A percentile compares a stretch with the other conserved stretches of the same genome.
These are phyloP conservation scores for Pseudomugil tenellus DNA, from an alignment of 2,797 vertebrate genomes.

Conservation along the genomic window DNA sequence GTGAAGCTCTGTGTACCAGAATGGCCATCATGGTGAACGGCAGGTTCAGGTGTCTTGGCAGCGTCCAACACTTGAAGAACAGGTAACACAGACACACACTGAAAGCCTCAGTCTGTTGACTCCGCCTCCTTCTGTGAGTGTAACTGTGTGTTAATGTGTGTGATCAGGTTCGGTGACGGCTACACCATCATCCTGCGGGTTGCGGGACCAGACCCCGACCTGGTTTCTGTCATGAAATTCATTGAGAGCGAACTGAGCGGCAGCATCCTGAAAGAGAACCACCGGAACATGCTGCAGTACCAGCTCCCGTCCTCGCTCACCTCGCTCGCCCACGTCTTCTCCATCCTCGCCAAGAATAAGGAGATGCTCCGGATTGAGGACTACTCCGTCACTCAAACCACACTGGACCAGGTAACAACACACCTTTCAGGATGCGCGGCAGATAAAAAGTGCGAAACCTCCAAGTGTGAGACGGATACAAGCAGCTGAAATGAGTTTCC, in stretches of 20 bases:
- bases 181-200: slow-evolving; percentile 97
- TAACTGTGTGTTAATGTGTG: accelerated
- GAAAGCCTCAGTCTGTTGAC: background rate
- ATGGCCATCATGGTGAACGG: slow-evolving; percentile 99
- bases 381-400: slow-evolving; percentile 98
- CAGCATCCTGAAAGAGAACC: slow-evolving; percentile 93
- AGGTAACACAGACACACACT: slow-evolving; percentile 73
- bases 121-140: background rate
- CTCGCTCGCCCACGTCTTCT: slow-evolving; percentile 93
- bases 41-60: slow-evolving; percentile 94
- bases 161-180: slow-evolving; percentile 92
- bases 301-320: slow-evolving; percentile 92
- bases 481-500: no score
- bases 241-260: slow-evolving; percentile 92
- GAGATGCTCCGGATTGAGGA: slow-evolving; percentile 92
- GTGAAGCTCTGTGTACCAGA: slow-evolving; percentile 95
- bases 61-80: slow-evolving; percentile 97
- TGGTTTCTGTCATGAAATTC: slow-evolving; percentile 93
- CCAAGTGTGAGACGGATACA: no score
- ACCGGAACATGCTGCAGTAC: slow-evolving; percentile 96
- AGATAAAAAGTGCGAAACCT: no score
- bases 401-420: slow-evolving; percentile 91
- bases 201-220: slow-evolving; percentile 88
- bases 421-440: background rate
- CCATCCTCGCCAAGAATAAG: slow-evolving; percentile 92